Conservation (phyloP, 2,797 vertebrate species). For the Momotus momota region DNA sequence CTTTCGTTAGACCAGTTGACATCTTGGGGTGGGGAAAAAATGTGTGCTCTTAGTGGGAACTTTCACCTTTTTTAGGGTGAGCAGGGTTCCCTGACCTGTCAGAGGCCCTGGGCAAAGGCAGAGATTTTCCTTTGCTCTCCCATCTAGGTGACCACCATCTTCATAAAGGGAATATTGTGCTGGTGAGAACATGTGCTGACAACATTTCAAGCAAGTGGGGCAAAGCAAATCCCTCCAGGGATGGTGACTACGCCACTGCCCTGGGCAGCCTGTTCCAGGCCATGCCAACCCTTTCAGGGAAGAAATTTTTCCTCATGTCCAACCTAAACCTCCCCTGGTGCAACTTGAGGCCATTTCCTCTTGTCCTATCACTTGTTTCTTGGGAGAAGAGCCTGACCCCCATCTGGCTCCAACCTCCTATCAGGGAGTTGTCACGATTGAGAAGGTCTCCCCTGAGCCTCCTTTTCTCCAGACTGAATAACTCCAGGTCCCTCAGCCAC, state of each 20-base stretch:
- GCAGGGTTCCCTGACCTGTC: not conserved
- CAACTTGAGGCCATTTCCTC: not conserved
- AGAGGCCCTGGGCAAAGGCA: not conserved
- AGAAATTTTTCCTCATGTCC: not conserved
- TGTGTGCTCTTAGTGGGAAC: not conserved
- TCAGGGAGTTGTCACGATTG: not conserved
- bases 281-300: not conserved
- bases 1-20: not conserved
- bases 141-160: not conserved
- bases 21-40: not conserved
- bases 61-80: not conserved
- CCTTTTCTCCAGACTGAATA: not conserved
- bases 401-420: not conserved
- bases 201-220: not conserved
- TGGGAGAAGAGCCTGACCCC: not conserved
- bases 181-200: not conserved
- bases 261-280: not conserved
- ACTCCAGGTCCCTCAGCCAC: not conserved
- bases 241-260: not conserved
- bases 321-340: not conserved
- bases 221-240: not conserved
- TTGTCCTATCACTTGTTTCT: not conserved
- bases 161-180: fast-evolving
- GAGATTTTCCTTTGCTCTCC: not conserved
- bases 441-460: not conserved